Evolutionary conservation across 1,140 invertebrate genomes (phyloP).

Genomic region (Ceratoteleas bidentatus): DNA sequence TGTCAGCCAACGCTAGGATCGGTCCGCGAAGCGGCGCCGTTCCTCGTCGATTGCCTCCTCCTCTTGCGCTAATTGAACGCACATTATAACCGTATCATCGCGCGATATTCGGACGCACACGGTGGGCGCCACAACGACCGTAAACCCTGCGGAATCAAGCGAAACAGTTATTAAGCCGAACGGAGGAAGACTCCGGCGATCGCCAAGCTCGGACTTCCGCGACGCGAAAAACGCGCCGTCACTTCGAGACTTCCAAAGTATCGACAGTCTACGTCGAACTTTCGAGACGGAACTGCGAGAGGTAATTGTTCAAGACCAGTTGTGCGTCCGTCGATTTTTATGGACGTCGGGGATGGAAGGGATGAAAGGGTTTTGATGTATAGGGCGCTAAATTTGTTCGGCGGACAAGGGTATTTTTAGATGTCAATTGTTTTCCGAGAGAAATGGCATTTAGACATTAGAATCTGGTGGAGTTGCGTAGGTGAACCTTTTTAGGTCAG

Average conservation of each 20-base stretch:
- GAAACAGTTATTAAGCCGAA: conserved; percentile 33
- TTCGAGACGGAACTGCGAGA: too few species aligned
- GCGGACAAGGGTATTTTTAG: too few species aligned
- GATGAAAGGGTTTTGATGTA: too few species aligned
- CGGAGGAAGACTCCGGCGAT: conserved; percentile 5
- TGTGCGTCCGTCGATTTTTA: too few species aligned
- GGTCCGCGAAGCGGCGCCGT: conserved; percentile 7
- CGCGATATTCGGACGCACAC: conserved; percentile 25
- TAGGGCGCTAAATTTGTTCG: too few species aligned
- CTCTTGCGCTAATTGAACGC: conserved; percentile 54
- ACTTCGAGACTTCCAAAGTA: conserved; percentile 17
- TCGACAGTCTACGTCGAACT: conserved; percentile 7
- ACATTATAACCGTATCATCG: conserved; percentile 63
- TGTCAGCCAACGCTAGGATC: conserved; percentile 35
- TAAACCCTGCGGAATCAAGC: conserved; percentile 42
- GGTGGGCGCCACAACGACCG: neutral
- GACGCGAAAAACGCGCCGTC: neutral
- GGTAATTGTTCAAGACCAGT: too few species aligned
- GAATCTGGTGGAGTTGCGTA: too few species aligned
- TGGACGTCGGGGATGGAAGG: too few species aligned
- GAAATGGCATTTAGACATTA: too few species aligned
- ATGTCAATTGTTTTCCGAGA: too few species aligned
- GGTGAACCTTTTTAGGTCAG: too few species aligned
- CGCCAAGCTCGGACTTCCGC: neutral
- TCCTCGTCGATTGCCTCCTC: conserved; percentile 53